Percentiles rank a stretch among this genome's conserved stretches.
Conservation (phyloP, 2,888 invertebrate genomes). For the Uloborus plumipes region DNA sequence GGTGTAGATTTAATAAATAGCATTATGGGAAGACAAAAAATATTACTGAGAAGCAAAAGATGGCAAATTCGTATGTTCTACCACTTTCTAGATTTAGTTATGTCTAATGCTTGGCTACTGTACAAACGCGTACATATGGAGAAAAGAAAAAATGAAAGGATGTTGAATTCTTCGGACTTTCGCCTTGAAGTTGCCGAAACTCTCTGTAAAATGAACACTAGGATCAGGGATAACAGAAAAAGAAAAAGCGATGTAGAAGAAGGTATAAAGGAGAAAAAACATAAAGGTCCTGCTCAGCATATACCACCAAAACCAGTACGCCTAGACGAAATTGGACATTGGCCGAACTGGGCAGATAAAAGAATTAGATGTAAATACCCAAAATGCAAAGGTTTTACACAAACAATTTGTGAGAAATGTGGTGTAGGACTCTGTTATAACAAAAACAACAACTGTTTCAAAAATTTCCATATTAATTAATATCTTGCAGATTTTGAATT, state of each 20-base stretch:
- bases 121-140: constrained; percentile 22
- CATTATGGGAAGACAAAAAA: not conserved
- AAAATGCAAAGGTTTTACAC: constrained; percentile 2
- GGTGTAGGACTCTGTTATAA: no score
- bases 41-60: constrained; percentile 40
- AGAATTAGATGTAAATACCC: constrained; percentile 7
- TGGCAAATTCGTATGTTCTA: constrained; percentile 53
- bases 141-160: not conserved
- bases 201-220: not conserved
- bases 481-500: not conserved
- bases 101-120: constrained; percentile 56
- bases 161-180: not conserved
- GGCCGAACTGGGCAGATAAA: not conserved
- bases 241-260: not conserved
- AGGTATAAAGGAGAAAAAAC: not conserved
- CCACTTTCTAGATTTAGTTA: constrained; percentile 58
- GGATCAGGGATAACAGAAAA: not conserved
- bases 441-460: not conserved
- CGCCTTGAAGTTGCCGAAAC: not conserved
- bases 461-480: not conserved
- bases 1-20: constrained; percentile 7
- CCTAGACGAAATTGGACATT: not conserved
- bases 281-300: constrained; percentile 5
- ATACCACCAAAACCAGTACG: not conserved
- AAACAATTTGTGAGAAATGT: not conserved